Percentiles rank a stretch among this genome's conserved stretches.
Evolutionary conservation across 2,888 invertebrate species (phyloP).

Genomic region (Therioaphis trifolii): DNA sequence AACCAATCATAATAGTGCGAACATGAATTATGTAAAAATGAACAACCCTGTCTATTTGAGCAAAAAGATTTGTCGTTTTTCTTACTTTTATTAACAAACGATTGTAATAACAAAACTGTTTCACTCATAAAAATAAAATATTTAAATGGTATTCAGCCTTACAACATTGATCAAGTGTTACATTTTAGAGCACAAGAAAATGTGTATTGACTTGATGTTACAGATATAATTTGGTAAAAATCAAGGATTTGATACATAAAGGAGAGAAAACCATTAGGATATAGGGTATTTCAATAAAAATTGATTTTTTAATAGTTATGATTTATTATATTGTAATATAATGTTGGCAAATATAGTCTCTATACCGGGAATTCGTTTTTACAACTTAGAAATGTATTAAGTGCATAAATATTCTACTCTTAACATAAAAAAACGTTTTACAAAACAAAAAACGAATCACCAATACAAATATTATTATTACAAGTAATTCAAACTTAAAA

Average conservation of each 20-base stretch:
- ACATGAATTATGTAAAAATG: slow-evolving; percentile 56
- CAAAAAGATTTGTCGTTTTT: slow-evolving; percentile 50
- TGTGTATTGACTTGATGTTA: no score
- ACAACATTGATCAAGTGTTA: no score
- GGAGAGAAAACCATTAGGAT: no score
- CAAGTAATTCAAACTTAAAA: slow-evolving; percentile 49
- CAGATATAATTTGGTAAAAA: no score
- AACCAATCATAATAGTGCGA: slow-evolving; percentile 52
- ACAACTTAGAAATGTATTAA: slow-evolving; percentile 35
- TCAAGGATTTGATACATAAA: no score
- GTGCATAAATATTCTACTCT: slow-evolving; percentile 55
- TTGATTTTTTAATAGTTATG: slow-evolving; percentile 39
- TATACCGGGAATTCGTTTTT: slow-evolving; percentile 42
- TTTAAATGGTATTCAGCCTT: no score
- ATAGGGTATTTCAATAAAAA: no score
- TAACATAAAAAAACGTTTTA: slow-evolving; percentile 27
- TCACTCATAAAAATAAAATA: no score
- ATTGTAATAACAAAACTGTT: slow-evolving; percentile 35
- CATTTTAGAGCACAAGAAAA: no score
- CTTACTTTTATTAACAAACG: slow-evolving; percentile 21
- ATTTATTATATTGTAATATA: slow-evolving; percentile 55
- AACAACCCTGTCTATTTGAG: slow-evolving; percentile 60
- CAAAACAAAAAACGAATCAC: slow-evolving; percentile 46
- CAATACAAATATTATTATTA: slow-evolving; percentile 50
- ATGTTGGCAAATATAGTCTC: slow-evolving; percentile 61